phyloP scores from a whole-genome alignment of 2,888 invertebrate species.

The Temnothorax rugatulus region DNA sequence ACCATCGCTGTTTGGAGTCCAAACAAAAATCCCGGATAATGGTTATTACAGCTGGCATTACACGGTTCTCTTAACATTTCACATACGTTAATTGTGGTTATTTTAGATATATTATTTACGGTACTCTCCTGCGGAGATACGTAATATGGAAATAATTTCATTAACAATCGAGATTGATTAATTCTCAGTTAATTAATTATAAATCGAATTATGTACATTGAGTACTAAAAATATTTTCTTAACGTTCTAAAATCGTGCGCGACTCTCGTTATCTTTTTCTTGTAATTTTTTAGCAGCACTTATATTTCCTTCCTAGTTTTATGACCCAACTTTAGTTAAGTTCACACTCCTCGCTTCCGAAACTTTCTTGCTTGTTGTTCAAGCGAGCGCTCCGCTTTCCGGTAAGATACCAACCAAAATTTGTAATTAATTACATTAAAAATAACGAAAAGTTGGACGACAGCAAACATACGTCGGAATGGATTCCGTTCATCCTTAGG shows the following conservation, averaged over 20 bases:
- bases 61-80: background rate
- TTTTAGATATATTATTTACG: background rate
- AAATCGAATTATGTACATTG: background rate
- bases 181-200: background rate
- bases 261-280: background rate
- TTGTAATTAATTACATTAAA: constrained; percentile 10
- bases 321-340: constrained; percentile 16
- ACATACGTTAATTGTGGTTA: background rate
- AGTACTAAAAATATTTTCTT: background rate
- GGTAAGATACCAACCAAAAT: constrained; percentile 12
- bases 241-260: background rate
- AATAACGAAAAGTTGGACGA: constrained; percentile 1
- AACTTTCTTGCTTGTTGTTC: constrained; percentile 26
- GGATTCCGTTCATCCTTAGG: background rate
- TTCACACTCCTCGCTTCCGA: background rate
- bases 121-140: background rate
- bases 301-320: background rate
- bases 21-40: constrained; percentile 2
- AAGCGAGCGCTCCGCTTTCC: background rate
- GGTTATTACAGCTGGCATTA: background rate
- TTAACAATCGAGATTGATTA: background rate
- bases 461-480: background rate
- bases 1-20: constrained; percentile 6
- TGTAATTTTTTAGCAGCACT: background rate
- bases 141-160: background rate